Conservation (phyloP, 2,113 vertebrate species). For the Manacus vitellinus region DNA sequence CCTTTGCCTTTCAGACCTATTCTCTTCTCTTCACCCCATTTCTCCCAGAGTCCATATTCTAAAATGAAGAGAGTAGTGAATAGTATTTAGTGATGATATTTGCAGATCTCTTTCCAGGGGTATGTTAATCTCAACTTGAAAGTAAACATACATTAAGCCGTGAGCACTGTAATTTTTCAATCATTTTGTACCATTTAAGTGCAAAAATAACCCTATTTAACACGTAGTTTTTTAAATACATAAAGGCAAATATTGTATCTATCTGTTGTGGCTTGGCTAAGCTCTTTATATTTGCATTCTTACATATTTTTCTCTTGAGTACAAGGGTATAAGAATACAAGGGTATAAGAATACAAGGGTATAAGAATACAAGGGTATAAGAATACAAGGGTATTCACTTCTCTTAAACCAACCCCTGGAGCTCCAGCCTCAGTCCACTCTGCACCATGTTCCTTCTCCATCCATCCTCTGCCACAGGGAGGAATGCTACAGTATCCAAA, state of each 20-base stretch:
- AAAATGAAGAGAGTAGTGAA: neutral
- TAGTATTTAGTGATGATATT: neutral
- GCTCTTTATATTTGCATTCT: neutral
- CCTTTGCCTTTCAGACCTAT: neutral
- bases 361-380: neutral
- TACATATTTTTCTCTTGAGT: neutral
- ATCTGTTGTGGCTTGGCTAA: neutral
- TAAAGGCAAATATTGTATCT: neutral
- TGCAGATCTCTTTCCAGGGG: neutral
- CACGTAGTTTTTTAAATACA: neutral
- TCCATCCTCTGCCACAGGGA: neutral
- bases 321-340: neutral
- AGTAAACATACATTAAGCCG: neutral
- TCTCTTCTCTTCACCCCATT: neutral
- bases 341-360: neutral
- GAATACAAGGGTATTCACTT: neutral
- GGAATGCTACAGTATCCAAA: neutral
- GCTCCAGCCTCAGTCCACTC: neutral
- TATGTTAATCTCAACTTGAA: neutral
- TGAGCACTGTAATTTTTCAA: neutral
- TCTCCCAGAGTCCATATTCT: neutral
- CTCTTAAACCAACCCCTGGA: neutral
- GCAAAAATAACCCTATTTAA: neutral
- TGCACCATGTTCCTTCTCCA: neutral
- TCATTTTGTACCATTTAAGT: neutral